phyloP scores from a whole-genome alignment of 2,113 vertebrate genomes.

The Hippocampus comes region DNA sequence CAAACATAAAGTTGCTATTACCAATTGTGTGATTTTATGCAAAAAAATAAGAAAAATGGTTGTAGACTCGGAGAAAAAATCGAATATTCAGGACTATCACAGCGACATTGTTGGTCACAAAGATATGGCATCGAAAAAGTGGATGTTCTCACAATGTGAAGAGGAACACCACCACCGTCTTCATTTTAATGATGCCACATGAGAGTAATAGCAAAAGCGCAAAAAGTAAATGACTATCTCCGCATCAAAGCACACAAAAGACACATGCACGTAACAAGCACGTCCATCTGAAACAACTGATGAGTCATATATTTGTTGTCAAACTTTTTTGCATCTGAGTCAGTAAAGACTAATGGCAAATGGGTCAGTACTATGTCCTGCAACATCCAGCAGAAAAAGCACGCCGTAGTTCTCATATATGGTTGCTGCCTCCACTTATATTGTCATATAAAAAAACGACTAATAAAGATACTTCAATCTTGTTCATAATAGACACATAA shows the following conservation, averaged over 20 bases:
- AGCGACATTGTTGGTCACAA: slow-evolving; percentile 11
- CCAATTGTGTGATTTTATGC: slow-evolving; percentile 3
- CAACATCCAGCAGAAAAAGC: not conserved
- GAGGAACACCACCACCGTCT: not conserved
- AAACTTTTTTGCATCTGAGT: slow-evolving; percentile 50
- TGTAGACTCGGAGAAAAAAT: slow-evolving; percentile 7
- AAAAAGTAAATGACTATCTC: not conserved
- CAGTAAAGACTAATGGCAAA: slow-evolving; percentile 20
- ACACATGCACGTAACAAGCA: slow-evolving; percentile 13
- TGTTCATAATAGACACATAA: slow-evolving; percentile 4
- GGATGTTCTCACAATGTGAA: not conserved
- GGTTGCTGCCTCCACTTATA: not conserved
- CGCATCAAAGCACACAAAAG: not conserved
- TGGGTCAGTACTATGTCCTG: not conserved
- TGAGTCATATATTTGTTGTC: not conserved
- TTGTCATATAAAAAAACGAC: not conserved
- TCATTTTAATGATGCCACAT: not conserved
- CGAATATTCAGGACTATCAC: not conserved
- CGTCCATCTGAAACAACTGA: slow-evolving; percentile 17
- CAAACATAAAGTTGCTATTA: not conserved
- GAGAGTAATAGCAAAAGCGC: not conserved
- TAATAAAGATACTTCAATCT: not conserved
- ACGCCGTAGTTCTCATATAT: not conserved
- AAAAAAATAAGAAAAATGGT: slow-evolving; percentile 3
- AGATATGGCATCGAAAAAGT: not conserved